phyloP scores from a whole-genome alignment of 2,888 invertebrate genomes.

The Hypercompe scribonia region DNA sequence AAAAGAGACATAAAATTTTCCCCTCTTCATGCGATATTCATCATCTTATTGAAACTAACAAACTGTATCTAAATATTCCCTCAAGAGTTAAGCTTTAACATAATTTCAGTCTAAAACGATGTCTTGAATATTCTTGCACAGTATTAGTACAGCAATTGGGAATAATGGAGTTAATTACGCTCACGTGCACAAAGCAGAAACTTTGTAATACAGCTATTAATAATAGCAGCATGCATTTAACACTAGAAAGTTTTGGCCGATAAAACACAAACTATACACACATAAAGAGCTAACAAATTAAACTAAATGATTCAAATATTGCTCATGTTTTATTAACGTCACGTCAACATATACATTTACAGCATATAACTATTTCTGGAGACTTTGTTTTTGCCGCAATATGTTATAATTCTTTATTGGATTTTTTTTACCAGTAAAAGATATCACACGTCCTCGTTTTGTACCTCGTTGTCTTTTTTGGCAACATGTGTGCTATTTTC shows the following conservation, averaged over 20 bases:
- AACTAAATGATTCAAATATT: background rate
- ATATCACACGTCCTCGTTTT: background rate
- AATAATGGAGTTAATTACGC: slow-evolving; percentile 29
- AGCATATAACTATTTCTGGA: background rate
- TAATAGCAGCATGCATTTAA: background rate
- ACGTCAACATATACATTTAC: background rate
- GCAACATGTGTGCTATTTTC: background rate
- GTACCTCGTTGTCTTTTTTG: too few relatives aligned
- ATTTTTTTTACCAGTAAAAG: background rate
- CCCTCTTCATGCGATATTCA: background rate
- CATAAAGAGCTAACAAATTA: background rate
- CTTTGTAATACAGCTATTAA: background rate
- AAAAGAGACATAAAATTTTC: background rate
- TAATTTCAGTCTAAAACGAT: background rate
- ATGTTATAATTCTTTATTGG: background rate
- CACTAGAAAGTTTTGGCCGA: background rate
- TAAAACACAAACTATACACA: background rate
- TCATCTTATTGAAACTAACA: background rate
- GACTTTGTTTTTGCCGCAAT: background rate
- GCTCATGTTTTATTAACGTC: background rate
- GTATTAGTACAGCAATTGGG: slow-evolving; percentile 3
- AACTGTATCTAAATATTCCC: background rate
- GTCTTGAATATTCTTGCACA: background rate
- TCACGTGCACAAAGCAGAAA: slow-evolving; percentile 26
- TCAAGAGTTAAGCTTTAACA: background rate